phyloP scores from a whole-genome alignment of 2,797 vertebrate species.

The Discoglossus pictus region DNA sequence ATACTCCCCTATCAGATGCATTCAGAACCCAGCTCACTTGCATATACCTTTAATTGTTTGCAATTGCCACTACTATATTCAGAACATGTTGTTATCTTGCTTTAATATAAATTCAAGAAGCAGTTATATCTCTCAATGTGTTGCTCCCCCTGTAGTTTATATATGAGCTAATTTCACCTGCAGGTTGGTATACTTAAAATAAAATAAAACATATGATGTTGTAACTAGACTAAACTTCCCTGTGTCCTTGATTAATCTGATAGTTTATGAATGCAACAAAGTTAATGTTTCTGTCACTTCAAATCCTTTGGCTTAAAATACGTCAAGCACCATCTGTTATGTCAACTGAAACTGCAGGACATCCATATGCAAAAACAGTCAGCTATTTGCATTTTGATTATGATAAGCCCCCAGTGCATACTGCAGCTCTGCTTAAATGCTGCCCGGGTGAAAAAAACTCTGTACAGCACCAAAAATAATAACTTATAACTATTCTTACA shows the following conservation, averaged over 20 bases:
- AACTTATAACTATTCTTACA: too few species aligned
- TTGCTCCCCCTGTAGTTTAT: too few species aligned
- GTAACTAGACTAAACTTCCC: conserved; percentile 5
- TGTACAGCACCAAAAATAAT: too few species aligned
- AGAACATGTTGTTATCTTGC: too few species aligned
- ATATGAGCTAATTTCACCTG: too few species aligned
- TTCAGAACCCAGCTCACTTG: too few species aligned
- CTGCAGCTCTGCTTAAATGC: background rate
- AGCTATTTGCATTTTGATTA: conserved; percentile 38
- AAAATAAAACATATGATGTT: conserved; percentile 28
- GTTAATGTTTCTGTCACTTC: conserved; percentile 42
- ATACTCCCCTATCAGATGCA: too few species aligned
- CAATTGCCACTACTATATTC: too few species aligned
- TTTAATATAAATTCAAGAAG: too few species aligned
- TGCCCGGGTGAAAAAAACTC: too few species aligned
- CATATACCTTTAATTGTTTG: too few species aligned
- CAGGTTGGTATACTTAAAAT: background rate
- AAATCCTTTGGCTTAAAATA: conserved; percentile 47
- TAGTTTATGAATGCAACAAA: conserved; percentile 41
- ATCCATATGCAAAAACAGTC: conserved; percentile 41
- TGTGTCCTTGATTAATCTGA: conserved; percentile 26
- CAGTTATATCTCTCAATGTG: too few species aligned
- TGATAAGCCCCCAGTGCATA: conserved; percentile 20
- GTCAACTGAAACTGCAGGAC: conserved; percentile 43
- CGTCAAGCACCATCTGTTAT: conserved; percentile 44